These are phyloP conservation scores for Micrastur ruficollis DNA, from an alignment of 2,797 vertebrate genomes.

Conservation along the genomic window DNA sequence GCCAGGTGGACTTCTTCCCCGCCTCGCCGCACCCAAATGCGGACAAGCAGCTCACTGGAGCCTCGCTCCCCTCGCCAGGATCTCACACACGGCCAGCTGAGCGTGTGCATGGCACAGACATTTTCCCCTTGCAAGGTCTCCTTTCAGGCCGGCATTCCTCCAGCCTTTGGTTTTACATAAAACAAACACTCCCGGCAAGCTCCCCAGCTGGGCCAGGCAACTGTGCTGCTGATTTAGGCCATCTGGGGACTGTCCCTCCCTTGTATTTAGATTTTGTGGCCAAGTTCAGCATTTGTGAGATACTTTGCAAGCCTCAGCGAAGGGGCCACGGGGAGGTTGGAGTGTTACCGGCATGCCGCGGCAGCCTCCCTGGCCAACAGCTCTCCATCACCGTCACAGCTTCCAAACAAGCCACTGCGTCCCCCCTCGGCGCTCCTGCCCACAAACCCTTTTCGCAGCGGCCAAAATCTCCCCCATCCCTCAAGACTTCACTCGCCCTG, in stretches of 20 bases:
- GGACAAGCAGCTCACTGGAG: not conserved
- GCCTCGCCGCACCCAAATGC: fast-evolving
- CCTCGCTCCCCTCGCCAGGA: not conserved
- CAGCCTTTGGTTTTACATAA: constrained; percentile 16
- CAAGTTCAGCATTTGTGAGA: constrained; percentile 50
- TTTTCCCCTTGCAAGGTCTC: not conserved
- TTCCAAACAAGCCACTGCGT: not conserved
- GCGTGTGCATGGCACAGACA: fast-evolving
- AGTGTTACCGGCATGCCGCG: fast-evolving
- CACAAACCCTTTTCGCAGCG: fast-evolving
- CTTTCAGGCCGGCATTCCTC: constrained; percentile 26
- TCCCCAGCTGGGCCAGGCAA: constrained; percentile 49
- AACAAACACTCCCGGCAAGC: constrained; percentile 38
- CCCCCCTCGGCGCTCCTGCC: not conserved
- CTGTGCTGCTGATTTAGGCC: constrained; percentile 52
- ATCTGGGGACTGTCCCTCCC: constrained; percentile 62
- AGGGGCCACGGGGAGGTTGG: constrained; percentile 40
- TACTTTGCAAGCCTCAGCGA: not conserved
- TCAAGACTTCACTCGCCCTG: fast-evolving
- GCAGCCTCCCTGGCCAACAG: not conserved
- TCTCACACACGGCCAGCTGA: not conserved
- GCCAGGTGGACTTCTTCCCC: not conserved
- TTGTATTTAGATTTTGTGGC: constrained; percentile 53
- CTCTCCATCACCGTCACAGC: not conserved
- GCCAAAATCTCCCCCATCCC: not conserved